Evolutionary conservation across 2,888 invertebrate genomes (phyloP).

Genomic region (Eupithecia pulchellata): DNA sequence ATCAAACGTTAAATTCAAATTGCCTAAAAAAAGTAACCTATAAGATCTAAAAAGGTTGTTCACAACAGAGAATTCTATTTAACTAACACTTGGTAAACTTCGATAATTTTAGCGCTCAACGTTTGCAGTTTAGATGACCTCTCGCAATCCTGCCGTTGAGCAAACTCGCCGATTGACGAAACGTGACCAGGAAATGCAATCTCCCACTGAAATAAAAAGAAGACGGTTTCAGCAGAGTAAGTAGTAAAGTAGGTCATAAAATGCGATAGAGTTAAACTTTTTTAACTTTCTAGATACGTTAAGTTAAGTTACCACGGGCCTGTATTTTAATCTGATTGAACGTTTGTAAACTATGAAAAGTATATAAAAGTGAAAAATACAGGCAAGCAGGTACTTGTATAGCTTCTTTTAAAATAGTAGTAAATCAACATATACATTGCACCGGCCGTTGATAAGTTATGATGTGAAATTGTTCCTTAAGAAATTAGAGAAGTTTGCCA

Average conservation of each 20-base stretch:
- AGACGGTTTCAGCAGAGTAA: not conserved
- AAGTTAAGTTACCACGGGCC: not conserved
- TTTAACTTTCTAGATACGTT: not conserved
- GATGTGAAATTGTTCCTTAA: not conserved
- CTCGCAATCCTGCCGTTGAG: constrained; percentile 40
- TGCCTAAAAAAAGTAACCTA: too few relatives aligned
- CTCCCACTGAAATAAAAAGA: not conserved
- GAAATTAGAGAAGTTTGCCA: not conserved
- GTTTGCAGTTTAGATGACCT: constrained; percentile 34
- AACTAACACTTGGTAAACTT: not conserved
- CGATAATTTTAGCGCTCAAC: not conserved
- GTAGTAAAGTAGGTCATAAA: not conserved
- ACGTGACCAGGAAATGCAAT: constrained; percentile 14
- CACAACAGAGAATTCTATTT: too few relatives aligned
- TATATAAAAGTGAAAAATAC: not conserved
- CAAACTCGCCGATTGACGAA: not conserved
- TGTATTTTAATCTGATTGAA: not conserved
- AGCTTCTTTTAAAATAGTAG: too few relatives aligned
- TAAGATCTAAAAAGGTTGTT: too few relatives aligned
- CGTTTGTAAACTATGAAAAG: not conserved
- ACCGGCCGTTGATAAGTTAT: not conserved
- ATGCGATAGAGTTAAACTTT: not conserved
- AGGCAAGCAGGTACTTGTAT: not conserved
- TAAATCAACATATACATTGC: not conserved
- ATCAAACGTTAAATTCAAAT: too few relatives aligned